Evolutionary conservation across 2,888 invertebrate genomes (phyloP).

Genomic region (Caenorhabditis wallacei): DNA sequence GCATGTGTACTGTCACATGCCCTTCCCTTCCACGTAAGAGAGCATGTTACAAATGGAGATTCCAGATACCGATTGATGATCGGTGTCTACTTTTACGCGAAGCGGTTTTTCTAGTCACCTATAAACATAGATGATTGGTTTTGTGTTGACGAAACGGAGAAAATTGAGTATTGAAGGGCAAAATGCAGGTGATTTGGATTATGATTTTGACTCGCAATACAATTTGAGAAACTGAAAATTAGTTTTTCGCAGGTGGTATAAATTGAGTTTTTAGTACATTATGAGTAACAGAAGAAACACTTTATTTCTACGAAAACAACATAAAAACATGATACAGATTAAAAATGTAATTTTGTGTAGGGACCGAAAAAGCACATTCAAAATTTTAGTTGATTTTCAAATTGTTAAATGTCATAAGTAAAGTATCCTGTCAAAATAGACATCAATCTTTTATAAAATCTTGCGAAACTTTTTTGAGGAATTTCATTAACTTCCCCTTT

Average conservation of each 20-base stretch:
- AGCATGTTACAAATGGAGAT: slow-evolving; percentile 12
- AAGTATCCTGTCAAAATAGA: too few species aligned
- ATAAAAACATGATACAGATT: neutral
- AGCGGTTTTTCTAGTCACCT: slow-evolving; percentile 40
- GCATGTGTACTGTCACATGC: slow-evolving; percentile 53
- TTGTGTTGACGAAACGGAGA: neutral
- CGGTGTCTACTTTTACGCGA: slow-evolving; percentile 40
- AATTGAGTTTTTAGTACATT: slow-evolving; percentile 6
- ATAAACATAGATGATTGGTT: slow-evolving; percentile 44
- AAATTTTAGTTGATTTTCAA: too few species aligned
- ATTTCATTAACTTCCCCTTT: too few species aligned
- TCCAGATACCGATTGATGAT: slow-evolving; percentile 25
- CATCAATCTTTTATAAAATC: too few species aligned
- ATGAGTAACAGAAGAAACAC: slow-evolving; percentile 11
- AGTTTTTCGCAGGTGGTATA: slow-evolving; percentile 10
- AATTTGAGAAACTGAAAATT: slow-evolving; percentile 2
- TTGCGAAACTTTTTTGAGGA: too few species aligned
- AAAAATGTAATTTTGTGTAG: neutral
- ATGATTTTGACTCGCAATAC: slow-evolving; percentile 8
- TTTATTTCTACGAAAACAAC: neutral
- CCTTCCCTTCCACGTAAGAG: slow-evolving; percentile 25
- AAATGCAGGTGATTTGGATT: slow-evolving; percentile 38
- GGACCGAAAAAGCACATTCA: neutral
- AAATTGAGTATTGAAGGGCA: slow-evolving; percentile 22
- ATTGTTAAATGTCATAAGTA: too few species aligned